Evolutionary conservation across 1,140 invertebrate species (phyloP).

Genomic region (Druon quercuslanigerum): DNA sequence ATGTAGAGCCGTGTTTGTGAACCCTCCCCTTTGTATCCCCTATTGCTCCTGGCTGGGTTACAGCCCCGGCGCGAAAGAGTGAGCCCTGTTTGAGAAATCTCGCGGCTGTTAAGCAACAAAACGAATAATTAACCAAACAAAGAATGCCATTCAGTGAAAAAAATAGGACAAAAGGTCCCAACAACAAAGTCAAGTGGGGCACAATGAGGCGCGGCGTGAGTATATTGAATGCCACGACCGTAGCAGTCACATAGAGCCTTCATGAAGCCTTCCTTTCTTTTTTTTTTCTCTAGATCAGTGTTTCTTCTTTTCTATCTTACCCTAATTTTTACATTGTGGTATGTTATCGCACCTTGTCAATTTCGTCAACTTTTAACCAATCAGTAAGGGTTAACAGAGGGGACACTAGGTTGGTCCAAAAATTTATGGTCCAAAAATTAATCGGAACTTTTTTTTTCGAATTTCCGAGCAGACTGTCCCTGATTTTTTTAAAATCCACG

Average conservation of each 20-base stretch:
- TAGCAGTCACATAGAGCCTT: constrained; percentile 49
- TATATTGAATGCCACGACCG: constrained; percentile 67
- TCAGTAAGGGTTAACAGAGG: constrained; percentile 45
- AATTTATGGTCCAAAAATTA: too few species aligned
- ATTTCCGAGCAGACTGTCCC: too few species aligned
- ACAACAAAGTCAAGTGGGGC: constrained; percentile 74
- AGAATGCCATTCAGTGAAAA: constrained; percentile 54
- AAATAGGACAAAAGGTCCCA: constrained; percentile 65
- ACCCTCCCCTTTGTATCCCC: background rate
- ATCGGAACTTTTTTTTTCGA: too few species aligned
- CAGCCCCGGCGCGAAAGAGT: constrained; percentile 16
- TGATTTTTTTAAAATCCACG: too few species aligned
- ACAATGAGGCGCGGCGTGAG: constrained; percentile 71
- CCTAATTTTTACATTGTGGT: constrained; percentile 54
- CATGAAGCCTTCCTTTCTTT: constrained; percentile 49
- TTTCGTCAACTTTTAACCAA: constrained; percentile 46
- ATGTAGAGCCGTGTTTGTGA: background rate
- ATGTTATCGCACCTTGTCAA: constrained; percentile 54
- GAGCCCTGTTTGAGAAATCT: constrained; percentile 53
- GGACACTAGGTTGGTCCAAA: too few species aligned
- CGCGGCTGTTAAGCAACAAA: constrained; percentile 60
- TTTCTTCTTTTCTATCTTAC: constrained; percentile 45
- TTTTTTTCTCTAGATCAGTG: constrained; percentile 41
- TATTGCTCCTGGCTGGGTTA: background rate
- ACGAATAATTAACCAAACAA: constrained; percentile 63